These are phyloP conservation scores for Phaenicophaeus curvirostris DNA, from an alignment of 2,797 vertebrate species.

Conservation along the genomic window DNA sequence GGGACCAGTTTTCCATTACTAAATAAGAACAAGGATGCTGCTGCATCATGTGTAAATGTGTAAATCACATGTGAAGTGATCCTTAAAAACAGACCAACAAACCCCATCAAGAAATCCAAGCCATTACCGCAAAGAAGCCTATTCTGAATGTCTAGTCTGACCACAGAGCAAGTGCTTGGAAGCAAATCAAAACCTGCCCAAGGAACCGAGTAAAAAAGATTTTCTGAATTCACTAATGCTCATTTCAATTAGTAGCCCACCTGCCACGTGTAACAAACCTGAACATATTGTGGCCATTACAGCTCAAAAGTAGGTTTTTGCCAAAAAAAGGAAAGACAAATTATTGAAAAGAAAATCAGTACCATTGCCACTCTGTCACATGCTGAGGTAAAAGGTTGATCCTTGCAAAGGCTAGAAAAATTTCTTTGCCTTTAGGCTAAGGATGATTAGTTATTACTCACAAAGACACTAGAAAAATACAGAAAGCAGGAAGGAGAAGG, in stretches of 20 bases:
- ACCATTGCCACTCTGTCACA: neutral
- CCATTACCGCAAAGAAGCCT: neutral
- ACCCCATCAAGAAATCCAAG: neutral
- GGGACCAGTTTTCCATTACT: neutral
- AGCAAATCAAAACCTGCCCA: conserved; percentile 51
- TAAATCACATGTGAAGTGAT: too few relatives aligned
- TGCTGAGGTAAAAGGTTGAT: neutral
- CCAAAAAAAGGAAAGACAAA: neutral
- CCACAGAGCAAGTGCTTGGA: conserved; percentile 6
- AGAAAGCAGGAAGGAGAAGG: neutral
- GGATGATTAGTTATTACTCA: conserved; percentile 2
- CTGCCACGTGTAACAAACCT: conserved; percentile 20
- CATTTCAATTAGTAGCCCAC: conserved; percentile 42
- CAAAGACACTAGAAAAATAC: neutral
- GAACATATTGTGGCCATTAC: conserved; percentile 27
- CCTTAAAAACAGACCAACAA: neutral
- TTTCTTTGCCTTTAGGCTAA: neutral
- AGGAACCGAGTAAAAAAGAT: conserved; percentile 35
- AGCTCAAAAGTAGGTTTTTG: neutral
- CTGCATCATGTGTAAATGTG: neutral
- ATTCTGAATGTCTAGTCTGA: neutral
- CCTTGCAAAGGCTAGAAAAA: neutral
- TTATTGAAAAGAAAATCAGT: neutral
- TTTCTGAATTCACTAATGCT: neutral
- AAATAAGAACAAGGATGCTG: neutral